Evolutionary conservation across 2,888 invertebrate genomes (phyloP), one percentile per base, ranked within the genome.

Genomic region (Anticlea derivata): DNA sequence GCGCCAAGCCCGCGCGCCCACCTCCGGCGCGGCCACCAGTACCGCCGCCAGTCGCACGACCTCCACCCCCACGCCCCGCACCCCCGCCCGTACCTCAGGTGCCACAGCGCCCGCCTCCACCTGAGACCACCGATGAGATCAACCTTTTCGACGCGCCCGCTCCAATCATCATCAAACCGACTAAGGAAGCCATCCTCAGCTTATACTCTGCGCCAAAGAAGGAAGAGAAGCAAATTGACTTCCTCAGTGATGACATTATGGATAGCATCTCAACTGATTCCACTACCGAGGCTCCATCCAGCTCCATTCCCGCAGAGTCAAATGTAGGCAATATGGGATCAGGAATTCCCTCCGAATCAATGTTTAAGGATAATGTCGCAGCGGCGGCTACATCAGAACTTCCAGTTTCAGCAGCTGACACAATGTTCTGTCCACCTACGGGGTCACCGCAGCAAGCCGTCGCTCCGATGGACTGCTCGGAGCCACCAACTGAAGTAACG

Each of bases 141-240:
- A 93, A 93, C 63, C 75, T 93, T 1, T 92, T 93, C 50, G 93
- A 93, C 38, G 92, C 92, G 11, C 92, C 92, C 0, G 87, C 83
- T 40, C 92, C 93, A 1, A 80, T 85, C 13, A 73, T 80, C 2
- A 55, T 77, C 0, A 89, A 88, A 58, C 92, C 93, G 29, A 89
- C 92, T 4, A 93, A 92, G 54, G 92, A 93, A 70, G 93, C 89
- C 35, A 93, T 93, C 43, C 68, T 93, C 26, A 93, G 93, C 69
- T 75, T 93, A 33, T 93, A 93, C 58, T 80, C 91, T 0, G 78
- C 80, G 1, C 90, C 91, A 1, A 84, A 81, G 60, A 77, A 80
- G 59, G 84, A 85, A 49, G 76, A 78, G 53, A 86, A 77, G 49
- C 92, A 91, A 58, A 84, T 89, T 3, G 93, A 93, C 72, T 89